phyloP scores from a whole-genome alignment of 2,113 vertebrate genomes.

The Zapus hudsonius region DNA sequence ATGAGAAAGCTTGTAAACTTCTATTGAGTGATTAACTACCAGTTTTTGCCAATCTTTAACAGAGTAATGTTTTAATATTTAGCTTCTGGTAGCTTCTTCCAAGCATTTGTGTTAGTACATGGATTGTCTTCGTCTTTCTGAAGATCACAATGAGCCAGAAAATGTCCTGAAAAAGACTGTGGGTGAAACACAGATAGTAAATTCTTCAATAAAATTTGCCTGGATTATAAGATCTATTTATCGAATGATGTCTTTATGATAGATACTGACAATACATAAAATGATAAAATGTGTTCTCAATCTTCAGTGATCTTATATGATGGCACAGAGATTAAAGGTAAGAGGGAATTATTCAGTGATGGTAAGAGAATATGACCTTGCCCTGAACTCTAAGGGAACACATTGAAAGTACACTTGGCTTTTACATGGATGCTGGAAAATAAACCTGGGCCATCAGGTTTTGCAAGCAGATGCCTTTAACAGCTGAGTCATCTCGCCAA shows the following conservation, averaged over 20 bases:
- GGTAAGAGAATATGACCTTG: neutral
- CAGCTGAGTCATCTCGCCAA: no score
- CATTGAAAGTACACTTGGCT: neutral
- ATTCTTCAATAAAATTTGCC: neutral
- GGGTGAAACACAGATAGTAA: neutral
- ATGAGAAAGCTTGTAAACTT: neutral
- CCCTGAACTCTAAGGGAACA: neutral
- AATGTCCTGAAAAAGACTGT: slow-evolving; percentile 26
- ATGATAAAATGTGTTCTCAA: neutral
- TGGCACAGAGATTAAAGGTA: neutral
- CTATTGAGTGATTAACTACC: neutral
- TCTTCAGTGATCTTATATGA: neutral
- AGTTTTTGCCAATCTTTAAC: slow-evolving; percentile 26
- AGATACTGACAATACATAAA: neutral
- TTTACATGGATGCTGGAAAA: no score
- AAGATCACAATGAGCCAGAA: neutral
- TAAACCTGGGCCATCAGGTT: no score
- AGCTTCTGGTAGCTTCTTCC: neutral
- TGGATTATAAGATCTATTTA: neutral
- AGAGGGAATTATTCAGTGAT: neutral
- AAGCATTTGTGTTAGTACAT: slow-evolving; percentile 35
- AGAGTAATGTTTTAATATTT: slow-evolving; percentile 29
- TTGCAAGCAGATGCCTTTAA: no score
- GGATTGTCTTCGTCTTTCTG: neutral
- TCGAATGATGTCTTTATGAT: neutral